Evolutionary conservation across 2,113 vertebrate species (phyloP).

Genomic region (Lasiurus borealis): DNA sequence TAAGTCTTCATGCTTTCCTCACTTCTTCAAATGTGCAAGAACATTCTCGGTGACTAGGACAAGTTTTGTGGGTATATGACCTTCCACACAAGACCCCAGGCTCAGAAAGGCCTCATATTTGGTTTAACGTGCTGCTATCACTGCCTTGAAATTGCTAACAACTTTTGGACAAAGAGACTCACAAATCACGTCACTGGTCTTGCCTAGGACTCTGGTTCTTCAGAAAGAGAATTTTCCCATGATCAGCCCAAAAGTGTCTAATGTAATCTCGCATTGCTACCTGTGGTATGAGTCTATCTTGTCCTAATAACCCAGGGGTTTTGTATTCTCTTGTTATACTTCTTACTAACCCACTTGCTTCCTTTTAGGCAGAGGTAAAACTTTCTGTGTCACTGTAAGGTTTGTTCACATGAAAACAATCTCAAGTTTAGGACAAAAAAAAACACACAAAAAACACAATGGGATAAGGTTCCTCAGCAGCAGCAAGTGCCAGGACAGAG

Average conservation of each 20-base stretch:
- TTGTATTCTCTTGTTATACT: not conserved
- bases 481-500: not conserved
- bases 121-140: not conserved
- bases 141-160: not conserved
- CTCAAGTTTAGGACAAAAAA: not conserved
- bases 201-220: not conserved
- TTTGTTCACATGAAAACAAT: not conserved
- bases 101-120: not conserved
- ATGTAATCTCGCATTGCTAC: not conserved
- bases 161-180: not conserved
- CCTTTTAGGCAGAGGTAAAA: not conserved
- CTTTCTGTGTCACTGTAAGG: not conserved
- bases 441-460: not conserved
- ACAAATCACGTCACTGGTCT: not conserved
- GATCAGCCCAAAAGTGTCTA: not conserved
- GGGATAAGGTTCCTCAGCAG: not conserved
- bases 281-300: not conserved
- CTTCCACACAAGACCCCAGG: not conserved
- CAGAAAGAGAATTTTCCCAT: not conserved
- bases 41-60: not conserved
- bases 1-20: not conserved
- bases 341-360: not conserved
- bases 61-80: not conserved
- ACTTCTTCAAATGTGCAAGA: not conserved
- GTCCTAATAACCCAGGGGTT: not conserved